Evolutionary conservation across 2,888 invertebrate species (phyloP), one percentile per base, ranked within the genome.

Genomic region (Ormyrus rosae): DNA sequence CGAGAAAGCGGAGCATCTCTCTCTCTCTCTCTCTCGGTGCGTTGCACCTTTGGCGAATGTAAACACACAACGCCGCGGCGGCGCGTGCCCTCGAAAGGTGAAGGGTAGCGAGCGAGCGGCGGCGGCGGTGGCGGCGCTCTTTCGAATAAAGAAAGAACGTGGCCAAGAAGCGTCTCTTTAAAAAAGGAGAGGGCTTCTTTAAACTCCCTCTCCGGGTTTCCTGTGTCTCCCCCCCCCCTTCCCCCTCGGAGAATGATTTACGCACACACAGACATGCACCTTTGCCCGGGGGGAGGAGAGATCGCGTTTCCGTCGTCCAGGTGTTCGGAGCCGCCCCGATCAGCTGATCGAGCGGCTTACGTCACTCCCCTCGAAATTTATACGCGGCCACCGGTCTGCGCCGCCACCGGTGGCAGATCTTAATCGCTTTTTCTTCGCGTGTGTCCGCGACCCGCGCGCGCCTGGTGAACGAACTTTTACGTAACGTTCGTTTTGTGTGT

Each of bases 171-270:
- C 34, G 34, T 34, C 34, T 34, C 34, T 34, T 34, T 34, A 70
- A 55, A 70, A 76, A 82, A 86, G 84, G 82, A 34, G 73, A 71
- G 67, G 80, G 81, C 71, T 71, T 67, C 55, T 78, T 78, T 78
- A 78, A 78, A 78, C 68, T 78, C 72, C 61, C 78, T 73, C 11
- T 34, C 34, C 34, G 48, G 76, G 76, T 63, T 76, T 76, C 68
- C 56, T 50, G 53, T 53, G 56, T 51, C 51, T 64, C 51, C 58
- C 75, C 65, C 71, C 46, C 69, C 68, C 55, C 34, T 6, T 55
- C 70, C 67, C 68, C 53, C 58, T 8, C 70, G 53, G 45, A 67
- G 45, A 67, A 67, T 73, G 75, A 75, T 75, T 75, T 75, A 67
- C 65, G 34, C 75, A 51, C 46, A 67, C 56, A 48, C 58, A 58